Base-by-base conservation (phyloP, 1,140 invertebrate species). In the Microvelia longipes region DNA sequence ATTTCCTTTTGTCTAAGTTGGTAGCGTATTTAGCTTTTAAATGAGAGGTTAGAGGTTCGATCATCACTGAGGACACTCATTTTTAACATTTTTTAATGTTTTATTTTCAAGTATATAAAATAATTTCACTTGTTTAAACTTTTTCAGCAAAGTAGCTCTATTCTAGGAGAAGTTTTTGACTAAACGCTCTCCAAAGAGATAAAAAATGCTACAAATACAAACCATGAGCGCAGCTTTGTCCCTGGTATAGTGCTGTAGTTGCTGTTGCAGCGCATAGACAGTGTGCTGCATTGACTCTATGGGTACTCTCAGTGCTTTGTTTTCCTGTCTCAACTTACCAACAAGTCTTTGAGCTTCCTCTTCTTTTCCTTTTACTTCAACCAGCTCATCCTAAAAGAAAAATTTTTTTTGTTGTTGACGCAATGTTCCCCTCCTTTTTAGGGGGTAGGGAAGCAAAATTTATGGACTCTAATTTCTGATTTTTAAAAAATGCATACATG, bases 241-340 rank as follows among this genome's bases (percentile, higher is more conserved):
- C 74, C 91, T 90, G 68, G 91, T 87, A 75, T 92, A 93, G 78
- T 91, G 90, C 28, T 84, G 83, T 71, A 93, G 80, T 76, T 91
- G 87, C 71, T 87, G 83, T 70, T 84, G 86, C 66, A 90, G 80
- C 73, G 91, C 87, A 60, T 83, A 82, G 2, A 87, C 79, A 77
- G 90, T 86, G 64, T 85, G 82, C 69, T 87, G 80, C 0, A 87
- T 86, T 65, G 85, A 81, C 77, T 90, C 86, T 2, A 93, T 77
- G 0, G 91, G 90, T 70, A 86, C 85, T 2, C 80, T 80, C 27
- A 93, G 79, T 73, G 85, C 85, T 74, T 88, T 88, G 74, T 91
- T 90, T 77, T 94, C 91, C 0, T 78, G 80, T 0, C 83, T 83
- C 0, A 87, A 78, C 76, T 89, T 83, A 61, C 81, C 78, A 71